These are phyloP conservation scores for Pediacus dermestoides DNA, from an alignment of 2,888 invertebrate species.

Conservation along the genomic window DNA sequence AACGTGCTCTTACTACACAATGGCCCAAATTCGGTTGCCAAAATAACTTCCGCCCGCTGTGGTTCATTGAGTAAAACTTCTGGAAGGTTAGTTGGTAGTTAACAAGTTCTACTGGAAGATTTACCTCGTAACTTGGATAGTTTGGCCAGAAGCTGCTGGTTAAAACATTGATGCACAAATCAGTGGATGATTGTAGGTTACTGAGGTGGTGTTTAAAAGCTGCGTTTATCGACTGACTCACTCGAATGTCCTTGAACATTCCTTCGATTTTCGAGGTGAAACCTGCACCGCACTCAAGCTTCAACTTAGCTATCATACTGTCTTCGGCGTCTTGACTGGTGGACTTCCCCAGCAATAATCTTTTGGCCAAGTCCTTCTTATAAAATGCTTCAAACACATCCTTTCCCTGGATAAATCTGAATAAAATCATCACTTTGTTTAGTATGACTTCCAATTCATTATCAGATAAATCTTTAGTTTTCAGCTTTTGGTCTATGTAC, in stretches of 20 bases:
- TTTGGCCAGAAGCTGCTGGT: constrained; percentile 99
- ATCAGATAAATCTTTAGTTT: constrained; percentile 95
- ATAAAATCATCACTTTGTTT: constrained; percentile 96
- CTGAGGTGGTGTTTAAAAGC: constrained; percentile 75
- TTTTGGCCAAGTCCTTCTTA: constrained; percentile 95
- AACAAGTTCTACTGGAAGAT: constrained; percentile 81
- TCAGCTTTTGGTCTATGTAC: constrained; percentile 91
- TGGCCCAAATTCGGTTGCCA: constrained; percentile 97
- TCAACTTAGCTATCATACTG: constrained; percentile 94
- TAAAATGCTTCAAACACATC: constrained; percentile 99
- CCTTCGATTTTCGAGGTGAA: constrained; percentile 98
- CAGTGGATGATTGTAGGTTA: constrained; percentile 44
- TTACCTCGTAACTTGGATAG: constrained; percentile 84
- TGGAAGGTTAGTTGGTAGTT: constrained; percentile 90
- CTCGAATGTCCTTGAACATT: constrained; percentile 99
- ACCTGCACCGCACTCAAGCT: constrained; percentile 96
- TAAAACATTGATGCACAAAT: constrained; percentile 88
- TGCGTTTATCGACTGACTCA: constrained; percentile 90
- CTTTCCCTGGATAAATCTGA: constrained; percentile 97
- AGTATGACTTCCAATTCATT: constrained; percentile 90
- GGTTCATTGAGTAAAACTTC: constrained; percentile 92
- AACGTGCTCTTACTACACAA: constrained; percentile 85
- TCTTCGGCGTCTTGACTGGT: constrained; percentile 98
- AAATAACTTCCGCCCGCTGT: constrained; percentile 92
- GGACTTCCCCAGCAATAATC: constrained; percentile 91